Evolutionary conservation across 1,140 invertebrate species (phyloP).

Genomic region (Leptopilina boulardi): DNA sequence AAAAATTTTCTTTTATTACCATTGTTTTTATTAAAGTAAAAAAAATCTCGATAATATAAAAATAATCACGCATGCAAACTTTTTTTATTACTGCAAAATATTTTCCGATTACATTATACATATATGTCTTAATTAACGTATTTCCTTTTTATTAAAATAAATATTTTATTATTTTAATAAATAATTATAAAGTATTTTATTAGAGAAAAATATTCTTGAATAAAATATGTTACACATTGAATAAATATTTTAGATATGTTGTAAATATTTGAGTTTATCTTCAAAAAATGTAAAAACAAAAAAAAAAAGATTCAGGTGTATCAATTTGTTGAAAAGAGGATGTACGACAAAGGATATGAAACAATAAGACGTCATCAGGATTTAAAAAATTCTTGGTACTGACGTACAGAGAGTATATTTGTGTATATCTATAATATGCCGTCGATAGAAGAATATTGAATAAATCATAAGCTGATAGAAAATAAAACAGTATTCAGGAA

Average conservation of each 20-base stretch:
- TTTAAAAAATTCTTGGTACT: background rate
- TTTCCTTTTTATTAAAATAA: too few relatives aligned
- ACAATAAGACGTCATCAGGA: background rate
- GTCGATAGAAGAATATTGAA: conserved; percentile 10
- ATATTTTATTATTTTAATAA: too few relatives aligned
- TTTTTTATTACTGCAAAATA: too few relatives aligned
- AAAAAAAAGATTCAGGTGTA: background rate
- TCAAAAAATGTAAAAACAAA: background rate
- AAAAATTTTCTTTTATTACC: too few relatives aligned
- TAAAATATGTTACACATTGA: too few relatives aligned
- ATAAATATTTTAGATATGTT: background rate
- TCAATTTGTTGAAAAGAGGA: conserved; percentile 5
- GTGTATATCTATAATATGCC: background rate
- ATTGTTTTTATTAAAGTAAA: too few relatives aligned
- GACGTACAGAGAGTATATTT: background rate
- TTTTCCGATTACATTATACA: too few relatives aligned
- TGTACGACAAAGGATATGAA: background rate
- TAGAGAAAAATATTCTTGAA: too few relatives aligned
- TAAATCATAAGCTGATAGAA: conserved; percentile 9
- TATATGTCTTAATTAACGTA: too few relatives aligned
- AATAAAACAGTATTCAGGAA: conserved; percentile 1
- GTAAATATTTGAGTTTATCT: background rate
- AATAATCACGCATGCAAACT: too few relatives aligned
- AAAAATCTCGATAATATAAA: too few relatives aligned
- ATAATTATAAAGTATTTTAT: too few relatives aligned